Conservation (phyloP, 1,140 invertebrate genomes). For the Octopus sinensis region DNA sequence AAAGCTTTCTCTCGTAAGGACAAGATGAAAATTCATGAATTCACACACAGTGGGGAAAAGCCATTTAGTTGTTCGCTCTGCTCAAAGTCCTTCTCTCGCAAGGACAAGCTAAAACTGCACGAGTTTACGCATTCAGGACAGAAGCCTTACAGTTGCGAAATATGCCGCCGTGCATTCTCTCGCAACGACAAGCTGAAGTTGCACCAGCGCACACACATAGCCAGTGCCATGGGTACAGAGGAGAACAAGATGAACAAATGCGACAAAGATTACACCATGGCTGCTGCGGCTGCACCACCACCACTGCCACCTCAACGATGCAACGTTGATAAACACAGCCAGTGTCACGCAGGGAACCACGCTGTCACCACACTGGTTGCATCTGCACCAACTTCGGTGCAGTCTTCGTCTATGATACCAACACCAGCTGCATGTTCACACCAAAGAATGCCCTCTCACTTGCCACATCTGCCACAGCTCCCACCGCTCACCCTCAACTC, state of each 20-base stretch:
- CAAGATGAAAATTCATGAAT: constrained; percentile 15
- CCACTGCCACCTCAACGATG: not conserved
- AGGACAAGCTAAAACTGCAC: constrained; percentile 34
- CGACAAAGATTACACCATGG: not conserved
- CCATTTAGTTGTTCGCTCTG: constrained; percentile 11
- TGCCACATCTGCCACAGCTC: not conserved
- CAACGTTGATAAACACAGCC: not conserved
- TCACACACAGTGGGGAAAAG: constrained; percentile 14
- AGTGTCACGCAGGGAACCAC: not conserved
- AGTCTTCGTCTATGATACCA: not conserved
- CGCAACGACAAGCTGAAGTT: constrained; percentile 30
- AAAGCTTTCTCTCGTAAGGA: constrained; percentile 65
- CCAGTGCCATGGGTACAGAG: not conserved
- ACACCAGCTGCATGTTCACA: not conserved
- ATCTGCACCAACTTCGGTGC: not conserved
- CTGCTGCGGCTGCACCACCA: not conserved
- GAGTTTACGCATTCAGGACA: constrained; percentile 33
- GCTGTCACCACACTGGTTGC: not conserved
- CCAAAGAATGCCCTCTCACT: not conserved
- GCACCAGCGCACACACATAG: constrained; percentile 65
- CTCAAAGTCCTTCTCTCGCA: not conserved
- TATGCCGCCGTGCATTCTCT: constrained; percentile 27
- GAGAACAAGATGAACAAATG: not conserved
- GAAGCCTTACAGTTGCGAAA: constrained; percentile 22
- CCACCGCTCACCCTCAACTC: not conserved